Conservation (phyloP, 92 coral and sea anemone species). For the Epizoanthus rinbou region DNA sequence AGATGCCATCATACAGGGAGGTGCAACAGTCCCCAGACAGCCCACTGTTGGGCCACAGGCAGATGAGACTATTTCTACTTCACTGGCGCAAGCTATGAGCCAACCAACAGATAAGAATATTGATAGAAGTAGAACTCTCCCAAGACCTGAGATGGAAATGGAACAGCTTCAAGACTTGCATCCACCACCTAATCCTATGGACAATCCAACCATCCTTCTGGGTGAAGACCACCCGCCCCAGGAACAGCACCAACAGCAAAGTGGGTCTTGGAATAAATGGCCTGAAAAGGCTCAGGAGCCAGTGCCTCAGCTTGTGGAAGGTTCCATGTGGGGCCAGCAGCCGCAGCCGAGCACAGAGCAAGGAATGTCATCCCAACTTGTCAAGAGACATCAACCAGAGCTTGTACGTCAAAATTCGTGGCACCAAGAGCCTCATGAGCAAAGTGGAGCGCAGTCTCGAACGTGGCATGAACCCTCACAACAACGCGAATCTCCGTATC, state of each 20-base stretch:
- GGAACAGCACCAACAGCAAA: constrained; percentile 46
- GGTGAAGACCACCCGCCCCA: constrained; percentile 45
- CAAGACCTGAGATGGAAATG: constrained; percentile 18
- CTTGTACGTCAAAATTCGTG: constrained; percentile 13
- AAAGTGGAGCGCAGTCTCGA: not conserved
- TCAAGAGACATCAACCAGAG: constrained; percentile 33
- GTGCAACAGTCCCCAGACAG: not conserved
- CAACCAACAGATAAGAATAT: constrained; percentile 14
- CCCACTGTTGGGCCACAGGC: constrained; percentile 1
- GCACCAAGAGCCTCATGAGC: constrained; percentile 40
- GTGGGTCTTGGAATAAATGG: constrained; percentile 54
- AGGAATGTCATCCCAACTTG: constrained; percentile 26
- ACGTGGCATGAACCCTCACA: constrained; percentile 35
- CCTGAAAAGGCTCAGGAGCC: constrained; percentile 40
- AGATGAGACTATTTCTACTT: not conserved
- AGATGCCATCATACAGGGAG: constrained; percentile 12
- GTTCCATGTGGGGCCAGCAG: constrained; percentile 51
- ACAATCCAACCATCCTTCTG: constrained; percentile 27
- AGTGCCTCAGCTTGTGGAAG: not conserved
- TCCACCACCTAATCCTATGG: constrained; percentile 44
- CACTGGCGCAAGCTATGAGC: constrained; percentile 1
- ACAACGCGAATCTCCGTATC: constrained; percentile 24
- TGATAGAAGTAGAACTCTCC: not conserved
- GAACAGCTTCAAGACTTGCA: constrained; percentile 36
- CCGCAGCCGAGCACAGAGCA: constrained; percentile 13